Conservation (phyloP, 2,113 vertebrate species). For the Onychorhynchus coronatus region DNA sequence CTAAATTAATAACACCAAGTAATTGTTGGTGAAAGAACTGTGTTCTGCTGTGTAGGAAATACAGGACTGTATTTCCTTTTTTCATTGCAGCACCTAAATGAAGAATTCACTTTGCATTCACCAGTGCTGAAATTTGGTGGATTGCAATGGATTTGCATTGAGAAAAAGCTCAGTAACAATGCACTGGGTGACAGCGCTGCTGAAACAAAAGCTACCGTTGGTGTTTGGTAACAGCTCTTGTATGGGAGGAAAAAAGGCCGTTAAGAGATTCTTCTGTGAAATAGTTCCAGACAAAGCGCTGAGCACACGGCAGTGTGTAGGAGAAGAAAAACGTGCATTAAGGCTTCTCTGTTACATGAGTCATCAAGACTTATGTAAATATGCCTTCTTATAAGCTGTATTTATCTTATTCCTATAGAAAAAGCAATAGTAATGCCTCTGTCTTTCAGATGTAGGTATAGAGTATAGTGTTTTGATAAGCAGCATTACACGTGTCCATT, state of each 20-base stretch:
- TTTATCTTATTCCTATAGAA: not conserved
- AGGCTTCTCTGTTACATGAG: not conserved
- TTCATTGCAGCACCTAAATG: not conserved
- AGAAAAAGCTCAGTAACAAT: not conserved
- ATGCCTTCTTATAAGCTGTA: not conserved
- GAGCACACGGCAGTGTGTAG: not conserved
- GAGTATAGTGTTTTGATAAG: not conserved
- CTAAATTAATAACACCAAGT: not conserved
- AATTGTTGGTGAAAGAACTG: not conserved
- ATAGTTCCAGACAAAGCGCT: not conserved
- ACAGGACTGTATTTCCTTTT: not conserved
- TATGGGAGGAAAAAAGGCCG: not conserved
- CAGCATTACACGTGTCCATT: not conserved
- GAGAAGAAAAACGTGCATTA: not conserved
- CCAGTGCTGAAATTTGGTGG: not conserved
- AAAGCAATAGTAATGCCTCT: not conserved
- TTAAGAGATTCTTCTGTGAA: not conserved
- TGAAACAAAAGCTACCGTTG: not conserved
- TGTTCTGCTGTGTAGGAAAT: not conserved
- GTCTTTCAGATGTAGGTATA: not conserved
- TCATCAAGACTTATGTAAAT: slow-evolving; percentile 28
- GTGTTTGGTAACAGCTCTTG: slow-evolving; percentile 9
- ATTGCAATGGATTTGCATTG: not conserved
- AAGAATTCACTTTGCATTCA: not conserved
- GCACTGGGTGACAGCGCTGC: not conserved